Base-by-base conservation (phyloP, 2,113 vertebrate genomes). In the Microtus ochrogaster region DNA sequence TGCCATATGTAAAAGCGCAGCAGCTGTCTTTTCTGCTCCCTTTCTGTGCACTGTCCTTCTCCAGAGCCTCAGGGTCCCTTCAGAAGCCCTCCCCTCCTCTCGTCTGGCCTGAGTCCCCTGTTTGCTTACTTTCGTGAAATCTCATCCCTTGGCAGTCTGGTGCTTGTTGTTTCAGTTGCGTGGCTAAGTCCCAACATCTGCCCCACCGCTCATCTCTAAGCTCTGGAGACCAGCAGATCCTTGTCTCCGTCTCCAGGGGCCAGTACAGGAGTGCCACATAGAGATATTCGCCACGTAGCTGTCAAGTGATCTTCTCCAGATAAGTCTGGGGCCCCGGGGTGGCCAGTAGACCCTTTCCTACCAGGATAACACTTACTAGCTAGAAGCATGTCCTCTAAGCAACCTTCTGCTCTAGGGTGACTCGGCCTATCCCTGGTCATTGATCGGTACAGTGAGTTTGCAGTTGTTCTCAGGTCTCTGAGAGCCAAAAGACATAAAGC, bases 401-500 rank as follows among this genome's bases (percentile, higher is more conserved):
- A 22, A 28, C 63, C 7, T 26, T 55, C 47, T 76, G 7, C 77
- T 90, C 24, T 78, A 41, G 1, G 24, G 58, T 77, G 94, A 17
- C 78, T 49, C 26, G 4, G 52, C 61, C 16, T 26, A 68, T 39
- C 47, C 78, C 66, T n/a, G 47, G 52, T 47, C 58, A 61, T 19
- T 91, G 77, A 90, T 72, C 52, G 47, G 6, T 49, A 33, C 52
- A 21, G 19, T 74, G n/a, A 68, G 26, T 83, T 91, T 81, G 68
- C 72, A n/a, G 5, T 91, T 89, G 70, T 30, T 66, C 49, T 84
- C 47, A 76, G 39, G 55, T 94, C 90, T 58, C 92, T 52, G 12
- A 74, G 84, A 93, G 41, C 21, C 66, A 36, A 83, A 87, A 96
- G 41, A 87, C 82, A 5, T 30, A 41, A 84, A 87, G 81, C 21